Conservation (phyloP, 1,140 invertebrate species). For the Hesperophylax magnus region DNA sequence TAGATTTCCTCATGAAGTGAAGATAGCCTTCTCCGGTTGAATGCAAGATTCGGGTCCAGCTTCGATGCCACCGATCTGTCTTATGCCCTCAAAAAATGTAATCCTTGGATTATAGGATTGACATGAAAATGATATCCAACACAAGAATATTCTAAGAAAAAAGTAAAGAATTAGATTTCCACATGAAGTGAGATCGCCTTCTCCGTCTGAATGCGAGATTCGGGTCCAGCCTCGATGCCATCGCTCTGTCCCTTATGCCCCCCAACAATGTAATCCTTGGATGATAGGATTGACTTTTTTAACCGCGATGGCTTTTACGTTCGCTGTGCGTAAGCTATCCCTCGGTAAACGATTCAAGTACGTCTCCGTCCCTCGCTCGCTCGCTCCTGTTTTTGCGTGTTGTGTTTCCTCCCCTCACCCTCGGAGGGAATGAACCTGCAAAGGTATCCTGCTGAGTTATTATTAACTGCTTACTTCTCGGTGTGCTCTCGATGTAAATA, state of each 20-base stretch:
- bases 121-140: too few relatives aligned
- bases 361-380: background rate
- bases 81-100: constrained; percentile 4
- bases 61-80: background rate
- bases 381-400: constrained; percentile 6
- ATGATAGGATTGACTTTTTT: constrained; percentile 43
- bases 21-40: background rate
- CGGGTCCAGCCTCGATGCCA: background rate
- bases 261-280: constrained; percentile 27
- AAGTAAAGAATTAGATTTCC: background rate
- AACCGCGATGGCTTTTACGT: constrained; percentile 23
- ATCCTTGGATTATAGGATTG: constrained; percentile 39
- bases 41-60: constrained; percentile 1
- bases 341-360: constrained; percentile 12
- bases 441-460: constrained; percentile 25
- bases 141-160: too few relatives aligned
- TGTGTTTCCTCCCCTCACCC: constrained; percentile 10
- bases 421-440: background rate
- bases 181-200: background rate
- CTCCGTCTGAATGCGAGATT: background rate
- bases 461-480: constrained; percentile 29
- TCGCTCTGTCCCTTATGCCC: background rate
- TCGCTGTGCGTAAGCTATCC: constrained; percentile 14
- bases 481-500: constrained; percentile 17
- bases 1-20: background rate